phyloP scores from a whole-genome alignment of 2,888 invertebrate species.

The Candidula unifasciata region DNA sequence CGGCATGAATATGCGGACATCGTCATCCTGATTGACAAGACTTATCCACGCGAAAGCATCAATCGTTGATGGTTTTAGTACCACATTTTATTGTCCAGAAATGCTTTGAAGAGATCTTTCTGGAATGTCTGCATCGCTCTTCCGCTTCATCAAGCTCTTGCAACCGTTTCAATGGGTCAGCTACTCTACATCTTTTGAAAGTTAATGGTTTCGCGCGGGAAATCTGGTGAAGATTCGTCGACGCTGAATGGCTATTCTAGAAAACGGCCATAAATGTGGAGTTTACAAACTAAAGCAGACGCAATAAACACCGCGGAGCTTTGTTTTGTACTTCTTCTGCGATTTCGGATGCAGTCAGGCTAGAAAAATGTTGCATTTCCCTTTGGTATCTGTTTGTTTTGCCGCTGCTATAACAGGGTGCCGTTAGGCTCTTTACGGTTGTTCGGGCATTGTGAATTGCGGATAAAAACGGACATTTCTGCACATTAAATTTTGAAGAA shows the following conservation, averaged over 20 bases:
- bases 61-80: not conserved
- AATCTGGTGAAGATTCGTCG: not conserved
- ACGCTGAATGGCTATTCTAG: slow-evolving; percentile 24
- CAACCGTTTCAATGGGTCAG: not conserved
- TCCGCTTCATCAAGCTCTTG: not conserved
- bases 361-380: slow-evolving; percentile 8
- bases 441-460: slow-evolving; percentile 11
- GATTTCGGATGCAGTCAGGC: slow-evolving; percentile 24
- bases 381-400: not conserved
- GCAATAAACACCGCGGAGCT: not conserved
- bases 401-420: not conserved
- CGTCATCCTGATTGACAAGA: not conserved
- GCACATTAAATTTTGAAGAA: not conserved
- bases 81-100: not conserved
- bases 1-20: not conserved
- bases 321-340: not conserved
- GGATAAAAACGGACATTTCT: not conserved
- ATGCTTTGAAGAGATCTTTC: slow-evolving; percentile 1
- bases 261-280: not conserved
- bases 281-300: not conserved
- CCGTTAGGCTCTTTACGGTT: slow-evolving; percentile 15
- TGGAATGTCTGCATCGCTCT: not conserved
- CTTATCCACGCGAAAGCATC: not conserved
- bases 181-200: slow-evolving; percentile 17
- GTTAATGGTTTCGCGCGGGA: not conserved